Evolutionary conservation across 2,113 vertebrate genomes (phyloP).

Genomic region (Thunnus thynnus): DNA sequence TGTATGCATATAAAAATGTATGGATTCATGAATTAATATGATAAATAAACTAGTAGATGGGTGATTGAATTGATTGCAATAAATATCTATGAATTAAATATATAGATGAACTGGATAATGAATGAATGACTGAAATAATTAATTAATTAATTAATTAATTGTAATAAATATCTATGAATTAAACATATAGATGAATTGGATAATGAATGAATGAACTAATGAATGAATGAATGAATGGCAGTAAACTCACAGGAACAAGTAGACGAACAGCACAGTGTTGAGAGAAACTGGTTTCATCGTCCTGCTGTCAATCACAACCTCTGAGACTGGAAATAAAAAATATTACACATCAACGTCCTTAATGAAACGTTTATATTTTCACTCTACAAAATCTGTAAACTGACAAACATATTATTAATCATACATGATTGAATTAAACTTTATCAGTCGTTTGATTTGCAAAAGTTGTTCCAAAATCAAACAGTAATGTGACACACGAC

Average conservation of each 20-base stretch:
- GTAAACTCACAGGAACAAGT: constrained; percentile 91
- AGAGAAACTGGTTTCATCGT: constrained; percentile 83
- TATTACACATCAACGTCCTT: not conserved
- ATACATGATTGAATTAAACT: too few species aligned
- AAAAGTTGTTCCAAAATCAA: too few species aligned
- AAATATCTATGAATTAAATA: too few species aligned
- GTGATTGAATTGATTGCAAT: not conserved
- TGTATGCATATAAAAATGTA: too few species aligned
- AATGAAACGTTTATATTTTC: not conserved
- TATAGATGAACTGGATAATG: not conserved
- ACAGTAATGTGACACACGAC: not conserved
- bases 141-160: too few species aligned
- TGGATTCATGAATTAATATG: not conserved
- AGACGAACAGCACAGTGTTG: constrained; percentile 89
- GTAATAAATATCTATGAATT: too few species aligned
- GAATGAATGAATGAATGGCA: not conserved
- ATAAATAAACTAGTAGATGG: not conserved
- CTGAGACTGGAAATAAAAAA: constrained; percentile 37
- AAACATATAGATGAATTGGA: not conserved
- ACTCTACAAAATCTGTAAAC: too few species aligned
- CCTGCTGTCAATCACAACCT: constrained; percentile 77
- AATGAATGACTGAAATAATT: too few species aligned
- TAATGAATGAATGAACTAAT: not conserved
- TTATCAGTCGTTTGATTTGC: too few species aligned
- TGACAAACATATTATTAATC: too few species aligned